phyloP scores from a whole-genome alignment of 1,140 invertebrate genomes.

The Telenomus remus region DNA sequence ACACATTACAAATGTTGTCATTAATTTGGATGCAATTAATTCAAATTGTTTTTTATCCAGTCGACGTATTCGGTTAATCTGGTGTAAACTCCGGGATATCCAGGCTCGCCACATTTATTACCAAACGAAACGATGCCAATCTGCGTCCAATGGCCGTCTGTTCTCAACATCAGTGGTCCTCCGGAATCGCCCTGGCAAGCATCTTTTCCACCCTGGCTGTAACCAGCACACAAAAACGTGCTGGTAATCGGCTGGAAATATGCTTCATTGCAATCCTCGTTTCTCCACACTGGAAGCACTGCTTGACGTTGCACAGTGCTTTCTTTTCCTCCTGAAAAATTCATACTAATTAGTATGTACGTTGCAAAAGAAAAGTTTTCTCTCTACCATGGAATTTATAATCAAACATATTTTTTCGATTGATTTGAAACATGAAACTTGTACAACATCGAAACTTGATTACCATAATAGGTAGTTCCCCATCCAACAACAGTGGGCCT shows the following conservation, averaged over 20 bases:
- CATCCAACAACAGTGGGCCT: conserved; percentile 93
- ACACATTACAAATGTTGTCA: neutral
- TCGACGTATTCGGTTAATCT: conserved; percentile 79
- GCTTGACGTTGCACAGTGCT: conserved; percentile 89
- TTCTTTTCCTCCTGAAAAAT: conserved; percentile 82
- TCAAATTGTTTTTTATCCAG: conserved; percentile 77
- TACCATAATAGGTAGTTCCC: conserved; percentile 90
- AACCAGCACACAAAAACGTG: conserved; percentile 93
- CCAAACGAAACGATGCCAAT: conserved; percentile 94
- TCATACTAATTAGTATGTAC: neutral
- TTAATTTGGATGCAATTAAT: conserved; percentile 30
- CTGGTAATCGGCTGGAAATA: conserved; percentile 94
- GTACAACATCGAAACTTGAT: no score
- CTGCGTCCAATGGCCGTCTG: conserved; percentile 86
- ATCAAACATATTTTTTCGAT: no score
- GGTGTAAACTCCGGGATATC: conserved; percentile 88
- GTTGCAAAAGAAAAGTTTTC: neutral
- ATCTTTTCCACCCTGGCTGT: conserved; percentile 91
- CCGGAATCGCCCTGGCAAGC: conserved; percentile 89
- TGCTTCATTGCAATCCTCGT: conserved; percentile 91
- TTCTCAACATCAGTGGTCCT: conserved; percentile 88
- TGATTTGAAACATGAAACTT: neutral
- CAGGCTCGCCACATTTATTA: conserved; percentile 91
- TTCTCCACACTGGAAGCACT: conserved; percentile 91
- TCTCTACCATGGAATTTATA: no score